Evolutionary conservation across 2,797 vertebrate species (phyloP).

Genomic region (Prionace glauca): DNA sequence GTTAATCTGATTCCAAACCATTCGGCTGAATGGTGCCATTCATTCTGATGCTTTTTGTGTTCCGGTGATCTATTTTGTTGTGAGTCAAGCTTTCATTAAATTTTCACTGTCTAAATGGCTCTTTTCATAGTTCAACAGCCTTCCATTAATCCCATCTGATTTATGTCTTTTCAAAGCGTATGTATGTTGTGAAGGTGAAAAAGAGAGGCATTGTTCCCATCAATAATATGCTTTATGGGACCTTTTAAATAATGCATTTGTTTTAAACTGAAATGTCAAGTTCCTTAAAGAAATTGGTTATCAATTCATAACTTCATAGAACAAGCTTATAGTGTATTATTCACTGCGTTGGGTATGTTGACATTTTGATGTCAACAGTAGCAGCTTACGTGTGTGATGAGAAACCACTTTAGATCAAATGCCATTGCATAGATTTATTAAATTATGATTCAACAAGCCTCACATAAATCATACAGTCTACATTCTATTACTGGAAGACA

Average conservation of each 20-base stretch:
- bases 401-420: not conserved
- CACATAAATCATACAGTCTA: not conserved
- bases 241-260: not conserved
- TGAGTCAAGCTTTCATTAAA: slow-evolving; percentile 18
- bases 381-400: not conserved
- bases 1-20: not conserved
- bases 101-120: not conserved
- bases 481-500: not conserved
- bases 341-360: not conserved
- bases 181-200: not conserved
- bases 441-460: not conserved
- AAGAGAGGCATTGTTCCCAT: not conserved
- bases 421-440: slow-evolving; percentile 15
- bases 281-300: not conserved
- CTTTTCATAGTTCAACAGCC: not conserved
- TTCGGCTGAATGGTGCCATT: not conserved
- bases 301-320: not conserved
- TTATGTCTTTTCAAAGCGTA: not conserved
- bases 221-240: not conserved
- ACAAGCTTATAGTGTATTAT: not conserved
- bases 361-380: not conserved
- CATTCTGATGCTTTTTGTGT: not conserved
- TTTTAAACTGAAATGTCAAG: not conserved
- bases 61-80: not conserved
- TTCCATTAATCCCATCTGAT: slow-evolving; percentile 10